Evolutionary conservation across 2,888 invertebrate species (phyloP).

Genomic region (Pristionchus mayeri): DNA sequence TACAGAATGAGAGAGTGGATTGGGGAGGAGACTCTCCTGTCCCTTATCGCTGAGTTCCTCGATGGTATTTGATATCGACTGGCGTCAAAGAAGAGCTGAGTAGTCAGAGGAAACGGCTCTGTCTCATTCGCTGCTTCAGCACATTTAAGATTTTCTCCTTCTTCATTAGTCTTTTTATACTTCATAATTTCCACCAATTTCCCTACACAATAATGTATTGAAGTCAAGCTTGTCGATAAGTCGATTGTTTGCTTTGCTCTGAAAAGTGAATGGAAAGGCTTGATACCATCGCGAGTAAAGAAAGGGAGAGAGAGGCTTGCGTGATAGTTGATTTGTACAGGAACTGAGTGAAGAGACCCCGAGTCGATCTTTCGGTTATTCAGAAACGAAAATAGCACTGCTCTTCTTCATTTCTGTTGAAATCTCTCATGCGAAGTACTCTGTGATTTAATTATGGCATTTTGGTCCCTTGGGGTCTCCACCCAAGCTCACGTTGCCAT

Average conservation of each 20-base stretch:
- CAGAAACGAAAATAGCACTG: too few species aligned
- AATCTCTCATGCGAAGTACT: neutral
- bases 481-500: constrained; percentile 20
- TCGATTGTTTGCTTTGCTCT: constrained; percentile 10
- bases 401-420: too few species aligned
- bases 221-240: neutral
- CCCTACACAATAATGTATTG: neutral
- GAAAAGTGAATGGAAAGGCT: constrained; percentile 24
- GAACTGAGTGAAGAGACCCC: neutral
- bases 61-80: constrained; percentile 36
- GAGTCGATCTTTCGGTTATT: neutral
- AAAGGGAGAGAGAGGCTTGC: neutral
- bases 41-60: too few species aligned
- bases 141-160: too few species aligned
- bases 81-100: constrained; percentile 3
- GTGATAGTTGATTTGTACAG: constrained; percentile 25
- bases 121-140: neutral
- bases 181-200: neutral
- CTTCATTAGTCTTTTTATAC: neutral
- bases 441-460: neutral
- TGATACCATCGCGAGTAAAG: neutral
- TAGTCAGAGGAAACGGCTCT: constrained; percentile 1
- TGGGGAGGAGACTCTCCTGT: too few species aligned
- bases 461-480: neutral
- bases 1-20: too few species aligned